phyloP scores from a whole-genome alignment of 2,797 vertebrate species.

The Anguilla marmorata region DNA sequence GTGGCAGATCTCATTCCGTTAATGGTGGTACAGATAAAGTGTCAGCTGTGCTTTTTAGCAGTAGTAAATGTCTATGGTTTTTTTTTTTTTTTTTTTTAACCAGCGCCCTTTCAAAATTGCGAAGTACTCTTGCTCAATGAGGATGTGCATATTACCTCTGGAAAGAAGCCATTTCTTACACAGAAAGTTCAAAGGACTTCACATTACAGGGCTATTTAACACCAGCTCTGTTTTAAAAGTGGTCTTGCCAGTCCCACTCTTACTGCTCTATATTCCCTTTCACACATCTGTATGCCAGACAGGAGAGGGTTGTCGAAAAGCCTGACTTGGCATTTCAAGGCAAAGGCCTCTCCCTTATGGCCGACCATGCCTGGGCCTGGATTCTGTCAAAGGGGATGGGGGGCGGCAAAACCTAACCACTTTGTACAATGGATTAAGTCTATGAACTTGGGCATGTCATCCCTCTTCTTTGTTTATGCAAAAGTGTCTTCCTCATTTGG shows the following conservation, averaged over 20 bases:
- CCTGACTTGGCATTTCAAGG: not conserved
- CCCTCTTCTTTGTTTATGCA: not conserved
- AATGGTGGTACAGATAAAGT: not conserved
- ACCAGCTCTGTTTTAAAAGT: not conserved
- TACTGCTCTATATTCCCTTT: not conserved
- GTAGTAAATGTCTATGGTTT: not conserved
- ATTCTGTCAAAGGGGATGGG: not conserved
- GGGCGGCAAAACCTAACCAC: not conserved
- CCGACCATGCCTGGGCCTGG: not conserved
- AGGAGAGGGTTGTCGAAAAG: not conserved
- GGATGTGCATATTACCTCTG: not conserved
- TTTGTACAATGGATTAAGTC: not conserved
- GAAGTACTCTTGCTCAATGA: not conserved
- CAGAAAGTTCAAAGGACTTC: not conserved
- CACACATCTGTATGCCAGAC: slow-evolving; percentile 1
- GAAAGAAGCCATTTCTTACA: not conserved
- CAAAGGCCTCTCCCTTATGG: not conserved
- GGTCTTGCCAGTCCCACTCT: not conserved
- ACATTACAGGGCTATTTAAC: not conserved
- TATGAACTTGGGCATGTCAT: not conserved
- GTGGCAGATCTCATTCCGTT: not conserved
- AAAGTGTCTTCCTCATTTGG: not conserved
- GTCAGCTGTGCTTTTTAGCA: not conserved
- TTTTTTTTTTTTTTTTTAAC: not conserved
- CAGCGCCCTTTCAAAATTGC: not conserved